phyloP scores from a whole-genome alignment of 2,888 invertebrate species.

The Dolichopus griseipennis region DNA sequence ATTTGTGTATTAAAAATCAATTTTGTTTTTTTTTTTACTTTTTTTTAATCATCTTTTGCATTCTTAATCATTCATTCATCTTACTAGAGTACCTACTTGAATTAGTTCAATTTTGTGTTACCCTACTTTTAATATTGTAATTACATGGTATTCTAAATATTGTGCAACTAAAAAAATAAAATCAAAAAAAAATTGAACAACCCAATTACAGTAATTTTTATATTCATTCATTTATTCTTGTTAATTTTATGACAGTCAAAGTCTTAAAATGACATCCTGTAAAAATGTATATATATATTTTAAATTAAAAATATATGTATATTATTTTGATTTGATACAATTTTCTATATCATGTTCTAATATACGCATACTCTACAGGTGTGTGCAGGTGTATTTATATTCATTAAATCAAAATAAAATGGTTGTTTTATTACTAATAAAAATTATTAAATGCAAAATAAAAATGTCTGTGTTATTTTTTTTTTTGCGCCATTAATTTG shows the following conservation, averaged over 20 bases:
- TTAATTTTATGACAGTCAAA: not conserved
- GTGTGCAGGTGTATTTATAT: too few species aligned
- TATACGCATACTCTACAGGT: not conserved
- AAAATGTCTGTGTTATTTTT: too few species aligned
- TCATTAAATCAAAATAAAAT: too few species aligned
- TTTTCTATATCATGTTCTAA: not conserved
- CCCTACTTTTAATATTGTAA: not conserved
- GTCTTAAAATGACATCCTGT: not conserved
- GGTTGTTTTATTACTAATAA: too few species aligned
- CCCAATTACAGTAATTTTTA: not conserved
- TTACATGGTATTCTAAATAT: not conserved
- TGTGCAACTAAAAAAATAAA: not conserved
- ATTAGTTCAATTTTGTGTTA: not conserved
- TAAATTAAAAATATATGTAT: not conserved
- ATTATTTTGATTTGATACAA: not conserved
- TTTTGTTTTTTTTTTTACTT: too few species aligned
- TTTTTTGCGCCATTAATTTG: too few species aligned
- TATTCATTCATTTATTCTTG: too few species aligned
- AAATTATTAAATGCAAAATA: too few species aligned
- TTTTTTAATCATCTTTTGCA: not conserved
- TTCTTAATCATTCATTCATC: too few species aligned
- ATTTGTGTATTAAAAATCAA: not conserved
- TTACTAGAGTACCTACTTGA: not conserved
- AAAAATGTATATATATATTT: not conserved
- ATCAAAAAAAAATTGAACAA: not conserved